Base-by-base conservation (phyloP, 1,140 invertebrate genomes). In the Euwallacea similis region DNA sequence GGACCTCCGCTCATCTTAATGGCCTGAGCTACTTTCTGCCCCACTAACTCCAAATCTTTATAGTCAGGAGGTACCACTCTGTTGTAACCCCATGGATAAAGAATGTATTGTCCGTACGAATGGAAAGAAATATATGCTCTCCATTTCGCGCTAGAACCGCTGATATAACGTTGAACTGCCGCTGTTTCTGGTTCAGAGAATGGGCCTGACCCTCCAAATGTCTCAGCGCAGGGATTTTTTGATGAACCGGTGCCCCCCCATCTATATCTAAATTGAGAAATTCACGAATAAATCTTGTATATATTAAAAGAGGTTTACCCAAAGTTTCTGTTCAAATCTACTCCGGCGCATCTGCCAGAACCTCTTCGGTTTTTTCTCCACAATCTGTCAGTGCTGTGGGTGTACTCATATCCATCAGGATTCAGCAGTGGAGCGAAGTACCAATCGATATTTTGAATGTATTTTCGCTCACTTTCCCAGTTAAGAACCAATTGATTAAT, bases 111-210 rank as follows among this genome's bases (percentile, higher is more conserved):
- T 0, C 92, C 92, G 77, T 96, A 97, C 55, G 93, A 93, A 80
- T 97, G 95, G 74, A 96, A 87, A 2, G 92, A 92, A 33, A 96
- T 78, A 73, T 94, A 97, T 7, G 89, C 87, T 75, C 89, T 88
- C 80, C 87, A 88, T 71, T 86, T 85, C 2, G 83, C 81, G 11
- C 80, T 80, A 10, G 73, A 53, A 15, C 62, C 59, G 56, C 81
- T 84, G 1, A 89, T 86, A 76, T 87, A 89, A 73, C 87, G 83
- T 79, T 86, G 81, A 46, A 88, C 85, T 0, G 93, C 91, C 78
- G 84, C 85, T 6, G 93, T 94, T 83, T 98, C 97, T 0, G 93
- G 92, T 83, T 98, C 97, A 0, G 95, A 97, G 81, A 98, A 98
- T 0, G 95, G 87, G 7, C 84, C 81, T 0, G 87, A 85, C n/a